These are phyloP conservation scores for Crypturellus tataupa DNA, from an alignment of 2,797 vertebrate genomes.

Conservation along the genomic window DNA sequence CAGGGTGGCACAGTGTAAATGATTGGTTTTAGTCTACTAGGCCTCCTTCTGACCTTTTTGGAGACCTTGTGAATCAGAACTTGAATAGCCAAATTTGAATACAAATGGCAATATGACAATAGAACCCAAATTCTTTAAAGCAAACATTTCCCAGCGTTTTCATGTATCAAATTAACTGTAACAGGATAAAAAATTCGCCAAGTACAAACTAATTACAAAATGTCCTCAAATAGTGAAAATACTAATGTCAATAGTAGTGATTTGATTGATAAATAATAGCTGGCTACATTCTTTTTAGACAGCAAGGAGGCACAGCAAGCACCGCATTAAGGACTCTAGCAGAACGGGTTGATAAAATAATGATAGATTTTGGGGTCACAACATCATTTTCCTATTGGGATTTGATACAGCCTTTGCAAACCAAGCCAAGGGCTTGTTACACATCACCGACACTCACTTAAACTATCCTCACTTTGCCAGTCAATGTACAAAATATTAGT, in stretches of 20 bases:
- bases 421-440: not conserved
- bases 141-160: not conserved
- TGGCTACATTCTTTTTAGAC: not conserved
- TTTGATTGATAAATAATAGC: not conserved
- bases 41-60: conserved; percentile 30
- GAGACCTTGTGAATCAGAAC: not conserved
- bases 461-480: not conserved
- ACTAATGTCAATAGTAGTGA: not conserved
- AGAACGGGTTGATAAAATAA: not conserved
- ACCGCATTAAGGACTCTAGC: not conserved
- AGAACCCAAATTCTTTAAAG: not conserved
- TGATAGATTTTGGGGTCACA: not conserved
- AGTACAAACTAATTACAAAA: not conserved
- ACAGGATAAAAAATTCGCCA: not conserved
- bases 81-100: conserved; percentile 35
- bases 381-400: not conserved
- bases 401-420: not conserved
- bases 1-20: conserved; percentile 17
- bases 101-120: not conserved
- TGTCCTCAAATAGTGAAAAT: not conserved
- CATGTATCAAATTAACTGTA: not conserved
- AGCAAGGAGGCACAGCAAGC: not conserved
- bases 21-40: conserved; percentile 41
- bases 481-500: not conserved
- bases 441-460: not conserved